Base-by-base conservation (phyloP, 2,113 vertebrate genomes). In the Pleuronectes platessa region DNA sequence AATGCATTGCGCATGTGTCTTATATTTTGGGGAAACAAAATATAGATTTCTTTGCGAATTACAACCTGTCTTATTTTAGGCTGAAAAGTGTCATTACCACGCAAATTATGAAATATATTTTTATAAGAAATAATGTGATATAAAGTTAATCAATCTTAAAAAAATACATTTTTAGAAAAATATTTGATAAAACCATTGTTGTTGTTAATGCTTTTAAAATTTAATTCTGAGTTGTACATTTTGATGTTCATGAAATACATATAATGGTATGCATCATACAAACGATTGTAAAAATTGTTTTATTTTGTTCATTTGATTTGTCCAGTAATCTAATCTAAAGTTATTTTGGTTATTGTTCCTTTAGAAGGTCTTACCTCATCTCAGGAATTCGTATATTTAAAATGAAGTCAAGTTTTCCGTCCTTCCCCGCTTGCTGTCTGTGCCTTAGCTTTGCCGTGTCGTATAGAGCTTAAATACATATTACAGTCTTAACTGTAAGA, bases 1-100 rank as follows among this genome's bases (percentile, higher is more conserved):
- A 47, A n/a, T 20, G 49, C 75, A 49, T 35, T 3, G 14, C 45
- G n/a, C 24, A 8, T 31, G 9, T 66, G 65, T 49, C 70, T 54
- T 0, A 1, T 26, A 47, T 1, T 51, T 15, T n/a, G 9, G 1
- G 18, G 47, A 0, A 59, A 23, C 1, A 1, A 31, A 31, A 5
- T 59, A 82, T 84, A 66, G 76, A 78, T 84, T 81, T 84, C 75
- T 69, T 69, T 60, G 35, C 2, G 0, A 71, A n/a, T 56, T 11
- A 42, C 13, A 37, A 3, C 3, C 5, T 9, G 55, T 4, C 9
- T 47, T 18, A 65, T 60, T 42, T 5, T 31, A 24, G 24, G 4
- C 11, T 11, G 12, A 58, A 14, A 23, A 15, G n/a, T 59, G 10
- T 54, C 12, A 45, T 17, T 13, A 11, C 14, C 13, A 23, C 9